These are phyloP conservation scores for Cryptocephalus moraei DNA, from an alignment of 2,888 invertebrate species.

Conservation along the genomic window DNA sequence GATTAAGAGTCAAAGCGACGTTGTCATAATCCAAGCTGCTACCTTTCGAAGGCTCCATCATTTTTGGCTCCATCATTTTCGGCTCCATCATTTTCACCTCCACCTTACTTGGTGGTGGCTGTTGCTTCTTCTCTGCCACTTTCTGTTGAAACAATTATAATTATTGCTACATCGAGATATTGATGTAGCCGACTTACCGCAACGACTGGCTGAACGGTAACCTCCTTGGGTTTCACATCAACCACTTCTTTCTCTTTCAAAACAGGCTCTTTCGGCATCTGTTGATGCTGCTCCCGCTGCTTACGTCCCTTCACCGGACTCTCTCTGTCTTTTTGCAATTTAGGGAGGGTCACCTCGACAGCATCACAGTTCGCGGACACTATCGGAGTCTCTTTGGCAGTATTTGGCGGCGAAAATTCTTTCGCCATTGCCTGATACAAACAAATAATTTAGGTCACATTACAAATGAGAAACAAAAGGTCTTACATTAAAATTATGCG, in stretches of 20 bases:
- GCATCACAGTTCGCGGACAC: constrained; percentile 63
- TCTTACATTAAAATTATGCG: constrained; percentile 35
- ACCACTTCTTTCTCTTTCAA: neutral
- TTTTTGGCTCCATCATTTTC: too few relatives aligned
- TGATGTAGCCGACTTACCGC: too few relatives aligned
- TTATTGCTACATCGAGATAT: too few relatives aligned
- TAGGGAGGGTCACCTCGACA: constrained; percentile 49
- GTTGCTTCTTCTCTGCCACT: too few relatives aligned
- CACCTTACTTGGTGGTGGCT: too few relatives aligned
- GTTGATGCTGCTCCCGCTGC: constrained; percentile 17
- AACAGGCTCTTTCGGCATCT: constrained; percentile 7
- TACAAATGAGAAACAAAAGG: neutral
- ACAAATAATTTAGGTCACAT: too few relatives aligned
- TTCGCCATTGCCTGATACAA: constrained; percentile 32
- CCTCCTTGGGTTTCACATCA: constrained; percentile 8
- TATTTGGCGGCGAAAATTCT: constrained; percentile 32
- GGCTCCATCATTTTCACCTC: too few relatives aligned
- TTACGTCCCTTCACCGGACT: constrained; percentile 34
- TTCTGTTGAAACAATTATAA: too few relatives aligned
- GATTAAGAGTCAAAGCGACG: neutral
- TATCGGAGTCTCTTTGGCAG: constrained; percentile 44
- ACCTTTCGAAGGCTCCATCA: constrained; percentile 2
- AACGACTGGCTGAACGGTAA: neutral
- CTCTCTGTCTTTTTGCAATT: constrained; percentile 33
- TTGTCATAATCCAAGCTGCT: neutral